phyloP scores from a whole-genome alignment of 2,888 invertebrate species.

The Lottia scabra region DNA sequence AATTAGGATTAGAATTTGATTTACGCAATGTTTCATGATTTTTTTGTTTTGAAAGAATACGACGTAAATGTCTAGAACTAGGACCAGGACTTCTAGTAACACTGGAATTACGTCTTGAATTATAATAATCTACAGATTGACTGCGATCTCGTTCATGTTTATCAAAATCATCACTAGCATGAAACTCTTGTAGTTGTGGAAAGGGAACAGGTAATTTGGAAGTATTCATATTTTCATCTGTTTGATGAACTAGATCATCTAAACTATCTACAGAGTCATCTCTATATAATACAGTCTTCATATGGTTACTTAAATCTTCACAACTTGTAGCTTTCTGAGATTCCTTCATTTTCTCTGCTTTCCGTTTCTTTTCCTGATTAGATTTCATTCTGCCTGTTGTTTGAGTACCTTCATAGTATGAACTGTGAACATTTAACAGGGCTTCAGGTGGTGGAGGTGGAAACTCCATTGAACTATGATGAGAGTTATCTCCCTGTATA shows the following conservation, averaged over 20 bases:
- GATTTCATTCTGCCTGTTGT: slow-evolving; percentile 4
- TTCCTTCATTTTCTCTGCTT: neutral
- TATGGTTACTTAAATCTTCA: slow-evolving; percentile 53
- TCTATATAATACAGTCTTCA: slow-evolving; percentile 39
- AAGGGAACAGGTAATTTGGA: slow-evolving; percentile 49
- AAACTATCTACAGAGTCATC: slow-evolving; percentile 17
- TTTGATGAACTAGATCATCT: slow-evolving; percentile 14
- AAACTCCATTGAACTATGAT: slow-evolving; percentile 21
- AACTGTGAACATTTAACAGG: slow-evolving; percentile 37
- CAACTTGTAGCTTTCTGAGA: slow-evolving; percentile 45
- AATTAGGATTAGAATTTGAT: slow-evolving; percentile 60
- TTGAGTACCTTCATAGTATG: slow-evolving; percentile 31
- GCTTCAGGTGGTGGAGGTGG: slow-evolving; percentile 23
- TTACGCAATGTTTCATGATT: slow-evolving; percentile 40
- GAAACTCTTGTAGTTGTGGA: slow-evolving; percentile 48
- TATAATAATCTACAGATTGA: slow-evolving; percentile 32
- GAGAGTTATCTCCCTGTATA: slow-evolving; percentile 20
- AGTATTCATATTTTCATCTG: slow-evolving; percentile 29
- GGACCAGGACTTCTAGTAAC: slow-evolving; percentile 15
- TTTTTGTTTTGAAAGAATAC: slow-evolving; percentile 27
- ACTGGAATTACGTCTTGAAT: neutral
- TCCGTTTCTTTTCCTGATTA: neutral
- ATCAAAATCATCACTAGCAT: slow-evolving; percentile 41
- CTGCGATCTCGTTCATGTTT: slow-evolving; percentile 28
- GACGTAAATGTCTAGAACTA: slow-evolving; percentile 24